Conservation (phyloP, 2,888 invertebrate species). For the Pantelozetes paolii region DNA sequence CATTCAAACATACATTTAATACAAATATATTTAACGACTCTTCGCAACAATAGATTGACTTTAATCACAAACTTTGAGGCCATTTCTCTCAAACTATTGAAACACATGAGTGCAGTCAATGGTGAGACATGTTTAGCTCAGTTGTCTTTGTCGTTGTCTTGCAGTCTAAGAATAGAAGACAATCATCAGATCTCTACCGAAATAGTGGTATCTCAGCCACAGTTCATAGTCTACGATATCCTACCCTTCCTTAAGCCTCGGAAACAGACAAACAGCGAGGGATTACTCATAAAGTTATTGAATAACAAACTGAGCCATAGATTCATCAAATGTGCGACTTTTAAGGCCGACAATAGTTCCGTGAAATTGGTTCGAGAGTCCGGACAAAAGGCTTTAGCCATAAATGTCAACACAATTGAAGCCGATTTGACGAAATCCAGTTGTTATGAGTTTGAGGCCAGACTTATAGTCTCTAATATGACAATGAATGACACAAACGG, state of each 20-base stretch:
- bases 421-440: conserved; percentile 26
- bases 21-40: conserved; percentile 26
- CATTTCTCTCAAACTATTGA: conserved; percentile 34
- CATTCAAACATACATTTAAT: conserved; percentile 39
- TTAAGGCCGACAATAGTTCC: conserved; percentile 6
- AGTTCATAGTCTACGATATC: conserved; percentile 39
- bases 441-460: conserved; percentile 6
- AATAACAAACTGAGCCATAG: neutral
- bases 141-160: conserved; percentile 28
- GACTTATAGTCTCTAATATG: conserved; percentile 11
- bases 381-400: conserved; percentile 42
- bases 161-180: conserved; percentile 14
- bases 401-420: conserved; percentile 43
- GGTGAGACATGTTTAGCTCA: conserved; percentile 38
- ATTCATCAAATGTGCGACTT: neutral
- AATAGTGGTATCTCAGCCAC: conserved; percentile 8
- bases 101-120: conserved; percentile 12
- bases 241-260: conserved; percentile 14
- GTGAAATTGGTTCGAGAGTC: conserved; percentile 40
- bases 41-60: conserved; percentile 17
- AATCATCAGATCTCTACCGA: conserved; percentile 33
- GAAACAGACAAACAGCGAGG: neutral
- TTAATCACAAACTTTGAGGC: conserved; percentile 37
- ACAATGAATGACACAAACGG: conserved; percentile 32
- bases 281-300: neutral